phyloP scores from a whole-genome alignment of 2,797 vertebrate species.

The Craterocephalus amniculus region DNA sequence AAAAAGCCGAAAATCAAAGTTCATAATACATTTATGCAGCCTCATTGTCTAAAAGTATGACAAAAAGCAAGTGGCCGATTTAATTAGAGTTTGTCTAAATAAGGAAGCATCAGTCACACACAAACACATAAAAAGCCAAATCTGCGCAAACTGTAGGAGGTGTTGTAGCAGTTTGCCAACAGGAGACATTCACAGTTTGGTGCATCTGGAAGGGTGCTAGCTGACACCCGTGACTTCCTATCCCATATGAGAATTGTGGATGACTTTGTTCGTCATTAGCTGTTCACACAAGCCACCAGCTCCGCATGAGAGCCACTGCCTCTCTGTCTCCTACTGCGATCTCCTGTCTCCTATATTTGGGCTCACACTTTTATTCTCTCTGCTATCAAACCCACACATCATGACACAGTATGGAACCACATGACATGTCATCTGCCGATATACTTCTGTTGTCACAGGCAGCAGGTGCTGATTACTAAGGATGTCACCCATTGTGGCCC shows the following conservation, averaged over 20 bases:
- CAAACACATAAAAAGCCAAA: constrained; percentile 34
- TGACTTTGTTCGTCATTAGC: constrained; percentile 80
- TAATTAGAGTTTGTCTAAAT: constrained; percentile 43
- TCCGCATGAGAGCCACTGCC: constrained; percentile 60
- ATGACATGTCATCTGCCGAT: constrained; percentile 70
- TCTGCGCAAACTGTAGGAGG: constrained; percentile 68
- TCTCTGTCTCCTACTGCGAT: constrained; percentile 43
- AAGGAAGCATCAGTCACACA: constrained; percentile 24
- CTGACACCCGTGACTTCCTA: constrained; percentile 67
- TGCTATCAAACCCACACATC: constrained; percentile 63
- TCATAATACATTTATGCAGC: constrained; percentile 31
- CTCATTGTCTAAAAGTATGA: constrained; percentile 23
- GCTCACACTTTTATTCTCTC: constrained; percentile 57
- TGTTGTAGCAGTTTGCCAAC: constrained; percentile 75
- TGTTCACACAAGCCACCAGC: constrained; percentile 66
- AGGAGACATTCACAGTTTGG: constrained; percentile 72
- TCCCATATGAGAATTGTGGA: constrained; percentile 64
- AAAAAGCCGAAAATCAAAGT: no score
- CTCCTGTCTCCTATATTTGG: constrained; percentile 50
- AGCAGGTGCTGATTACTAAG: constrained; percentile 83
- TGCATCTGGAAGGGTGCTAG: constrained; percentile 76
- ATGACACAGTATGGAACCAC: constrained; percentile 68
- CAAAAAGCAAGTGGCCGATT: constrained; percentile 17
- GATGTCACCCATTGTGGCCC: constrained; percentile 75
- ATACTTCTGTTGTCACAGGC: constrained; percentile 70